Percentiles rank a stretch among this genome's conserved stretches.
These are phyloP conservation scores for Sarcophaga bullata DNA, from an alignment of 1,140 invertebrate genomes.

Conservation along the genomic window DNA sequence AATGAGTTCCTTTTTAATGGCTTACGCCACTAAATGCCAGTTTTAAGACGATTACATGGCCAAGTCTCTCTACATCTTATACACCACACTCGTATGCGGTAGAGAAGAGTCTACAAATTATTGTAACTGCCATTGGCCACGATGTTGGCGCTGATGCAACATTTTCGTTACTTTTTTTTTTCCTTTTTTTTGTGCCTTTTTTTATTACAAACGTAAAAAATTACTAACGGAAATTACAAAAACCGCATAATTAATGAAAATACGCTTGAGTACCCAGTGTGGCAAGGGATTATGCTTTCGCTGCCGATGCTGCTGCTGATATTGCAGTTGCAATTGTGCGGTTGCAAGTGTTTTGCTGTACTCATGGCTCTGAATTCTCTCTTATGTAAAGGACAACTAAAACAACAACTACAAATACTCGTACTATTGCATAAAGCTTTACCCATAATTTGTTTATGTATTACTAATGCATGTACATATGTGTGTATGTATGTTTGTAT, in stretches of 20 bases:
- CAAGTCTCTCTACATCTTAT: background rate
- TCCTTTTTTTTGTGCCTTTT: background rate
- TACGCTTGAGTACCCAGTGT: constrained; percentile 33
- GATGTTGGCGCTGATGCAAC: background rate
- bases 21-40: background rate
- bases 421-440: background rate
- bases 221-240: constrained; percentile 40
- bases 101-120: too few relatives aligned
- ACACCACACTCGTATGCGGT: too few relatives aligned
- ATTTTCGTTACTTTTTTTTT: background rate
- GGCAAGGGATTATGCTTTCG: background rate
- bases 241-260: constrained; percentile 41
- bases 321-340: background rate
- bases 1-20: background rate
- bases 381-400: background rate
- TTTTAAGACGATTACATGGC: background rate
- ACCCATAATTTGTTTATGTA: background rate
- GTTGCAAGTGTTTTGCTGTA: background rate
- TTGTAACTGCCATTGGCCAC: too few relatives aligned
- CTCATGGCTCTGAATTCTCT: background rate
- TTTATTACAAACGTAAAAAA: constrained; percentile 33
- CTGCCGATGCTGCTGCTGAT: background rate
- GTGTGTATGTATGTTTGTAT: too few relatives aligned
- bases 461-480: background rate
- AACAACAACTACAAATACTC: background rate